Evolutionary conservation across 2,888 invertebrate species (phyloP).

Genomic region (Mythimna impura): DNA sequence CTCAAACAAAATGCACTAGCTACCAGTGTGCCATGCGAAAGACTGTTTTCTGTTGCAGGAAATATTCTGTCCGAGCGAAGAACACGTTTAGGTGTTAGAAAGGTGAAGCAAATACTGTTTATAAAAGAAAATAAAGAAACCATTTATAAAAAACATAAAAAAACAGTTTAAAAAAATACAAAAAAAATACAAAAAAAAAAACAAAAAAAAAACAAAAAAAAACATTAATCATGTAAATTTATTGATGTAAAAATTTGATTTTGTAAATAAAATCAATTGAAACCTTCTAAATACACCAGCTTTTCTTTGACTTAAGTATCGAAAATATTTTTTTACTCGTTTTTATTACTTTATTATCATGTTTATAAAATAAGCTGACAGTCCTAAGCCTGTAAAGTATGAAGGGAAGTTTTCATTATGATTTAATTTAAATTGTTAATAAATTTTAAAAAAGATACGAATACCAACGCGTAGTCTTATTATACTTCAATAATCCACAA

Average conservation of each 20-base stretch:
- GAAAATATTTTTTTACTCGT: too few relatives aligned
- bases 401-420: too few relatives aligned
- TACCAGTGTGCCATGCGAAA: conserved; percentile 16
- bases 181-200: not conserved
- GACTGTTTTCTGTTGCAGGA: not conserved
- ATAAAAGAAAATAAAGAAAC: not conserved
- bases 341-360: too few relatives aligned
- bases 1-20: conserved; percentile 36
- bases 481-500: too few relatives aligned
- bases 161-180: too few relatives aligned
- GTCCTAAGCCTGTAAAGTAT: too few relatives aligned
- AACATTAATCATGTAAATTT: too few relatives aligned
- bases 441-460: too few relatives aligned
- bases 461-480: too few relatives aligned
- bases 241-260: not conserved
- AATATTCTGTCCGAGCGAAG: conserved; percentile 1
- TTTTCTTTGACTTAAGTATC: not conserved
- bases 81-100: conserved; percentile 1
- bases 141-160: not conserved
- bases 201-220: too few relatives aligned
- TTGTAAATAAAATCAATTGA: conserved; percentile 1
- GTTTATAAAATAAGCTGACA: too few relatives aligned
- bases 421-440: too few relatives aligned
- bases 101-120: not conserved
- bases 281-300: conserved; percentile 1